Evolutionary conservation across 2,797 vertebrate genomes (phyloP).

Genomic region (Melanotaenia trifasciata): DNA sequence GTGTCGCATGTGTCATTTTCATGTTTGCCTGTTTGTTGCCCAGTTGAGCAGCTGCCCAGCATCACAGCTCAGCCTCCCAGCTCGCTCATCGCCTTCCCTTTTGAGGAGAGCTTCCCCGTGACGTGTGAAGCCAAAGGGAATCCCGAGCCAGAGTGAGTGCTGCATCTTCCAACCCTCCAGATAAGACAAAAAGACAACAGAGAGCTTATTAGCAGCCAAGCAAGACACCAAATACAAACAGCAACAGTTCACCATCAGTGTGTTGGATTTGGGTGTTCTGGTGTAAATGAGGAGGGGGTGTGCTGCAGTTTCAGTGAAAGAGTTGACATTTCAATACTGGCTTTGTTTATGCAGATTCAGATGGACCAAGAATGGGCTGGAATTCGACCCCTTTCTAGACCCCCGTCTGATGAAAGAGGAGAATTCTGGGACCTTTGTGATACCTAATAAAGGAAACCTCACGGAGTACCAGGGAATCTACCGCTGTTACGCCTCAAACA

Average conservation of each 20-base stretch:
- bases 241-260: conserved; percentile 28
- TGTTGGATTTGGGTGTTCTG: conserved; percentile 27
- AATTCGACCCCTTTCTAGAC: conserved; percentile 89
- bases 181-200: conserved; percentile 8
- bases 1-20: conserved; percentile 28
- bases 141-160: conserved; percentile 90
- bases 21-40: conserved; percentile 61
- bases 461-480: conserved; percentile 93
- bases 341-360: conserved; percentile 84
- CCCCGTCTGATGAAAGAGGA: conserved; percentile 84
- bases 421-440: conserved; percentile 92
- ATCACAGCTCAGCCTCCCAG: conserved; percentile 88
- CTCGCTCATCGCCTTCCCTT: conserved; percentile 91
- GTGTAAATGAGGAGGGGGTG: conserved; percentile 17
- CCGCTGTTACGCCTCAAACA: conserved; percentile 91
- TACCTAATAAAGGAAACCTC: conserved; percentile 92
- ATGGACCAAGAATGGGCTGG: conserved; percentile 93
- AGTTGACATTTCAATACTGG: conserved; percentile 49
- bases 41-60: conserved; percentile 94
- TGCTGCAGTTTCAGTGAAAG: background rate
- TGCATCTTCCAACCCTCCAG: conserved; percentile 11
- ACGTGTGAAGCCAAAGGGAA: conserved; percentile 95
- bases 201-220: conserved; percentile 43
- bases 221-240: conserved; percentile 23
- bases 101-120: conserved; percentile 92